phyloP scores from a whole-genome alignment of 2,888 invertebrate species.

The Halictus ligatus region DNA sequence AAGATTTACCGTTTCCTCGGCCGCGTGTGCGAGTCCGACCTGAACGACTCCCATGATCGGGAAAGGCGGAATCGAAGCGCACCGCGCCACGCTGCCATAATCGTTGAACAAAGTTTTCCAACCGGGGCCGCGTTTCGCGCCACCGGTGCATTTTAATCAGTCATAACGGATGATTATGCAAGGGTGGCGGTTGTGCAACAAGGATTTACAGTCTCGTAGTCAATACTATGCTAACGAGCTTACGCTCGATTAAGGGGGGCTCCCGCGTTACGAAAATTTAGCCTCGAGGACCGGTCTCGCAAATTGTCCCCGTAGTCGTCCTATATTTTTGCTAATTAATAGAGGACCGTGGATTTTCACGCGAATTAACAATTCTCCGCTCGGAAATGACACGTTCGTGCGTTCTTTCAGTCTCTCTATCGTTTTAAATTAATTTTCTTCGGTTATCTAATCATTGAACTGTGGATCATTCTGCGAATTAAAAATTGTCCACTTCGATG shows the following conservation, averaged over 20 bases:
- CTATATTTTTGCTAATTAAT: background rate
- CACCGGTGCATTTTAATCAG: slow-evolving; percentile 46
- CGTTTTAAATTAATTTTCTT: background rate
- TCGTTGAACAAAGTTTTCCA: background rate
- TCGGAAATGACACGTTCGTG: background rate
- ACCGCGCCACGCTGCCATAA: background rate
- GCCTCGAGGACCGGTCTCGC: slow-evolving; percentile 1
- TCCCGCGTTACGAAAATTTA: slow-evolving; percentile 51
- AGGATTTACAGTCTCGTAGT: slow-evolving; percentile 53
- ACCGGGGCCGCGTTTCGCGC: background rate
- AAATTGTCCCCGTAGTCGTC: background rate
- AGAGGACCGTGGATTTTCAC: background rate
- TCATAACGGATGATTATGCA: slow-evolving; percentile 52
- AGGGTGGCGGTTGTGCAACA: slow-evolving; percentile 59
- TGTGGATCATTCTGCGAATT: too few relatives aligned
- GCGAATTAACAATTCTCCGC: background rate
- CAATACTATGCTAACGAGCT: slow-evolving; percentile 61
- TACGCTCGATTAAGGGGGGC: slow-evolving; percentile 60
- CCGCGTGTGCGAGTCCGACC: slow-evolving; percentile 13
- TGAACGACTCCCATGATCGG: background rate
- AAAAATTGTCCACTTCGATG: too few relatives aligned
- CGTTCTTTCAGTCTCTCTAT: too few relatives aligned
- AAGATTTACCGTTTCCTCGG: background rate
- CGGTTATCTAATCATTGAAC: too few relatives aligned
- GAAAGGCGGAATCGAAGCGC: background rate